Base-by-base conservation (phyloP, 2,888 invertebrate species). In the Agonopterix alstromeriana region DNA sequence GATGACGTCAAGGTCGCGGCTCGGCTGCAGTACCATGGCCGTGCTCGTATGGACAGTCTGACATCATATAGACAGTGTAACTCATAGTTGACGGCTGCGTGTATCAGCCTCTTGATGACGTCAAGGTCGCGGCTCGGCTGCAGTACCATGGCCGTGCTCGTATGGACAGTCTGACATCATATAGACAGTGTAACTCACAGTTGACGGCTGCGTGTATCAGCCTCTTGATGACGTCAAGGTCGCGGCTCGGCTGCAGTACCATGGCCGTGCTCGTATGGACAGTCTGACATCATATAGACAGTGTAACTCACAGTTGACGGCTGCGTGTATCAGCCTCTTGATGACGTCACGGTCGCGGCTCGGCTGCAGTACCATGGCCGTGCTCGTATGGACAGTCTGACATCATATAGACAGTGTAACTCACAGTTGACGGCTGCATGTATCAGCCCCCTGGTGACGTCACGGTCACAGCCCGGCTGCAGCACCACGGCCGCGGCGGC, bases 401-500 rank as follows among this genome's bases (percentile, higher is more conserved):
- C n/a, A n/a, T n/a, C n/a, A n/a, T n/a, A n/a, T n/a, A n/a, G n/a
- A n/a, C n/a, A n/a, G 8, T 41, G 10, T 2, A 17, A 52, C 65
- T 67, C 45, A 78, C 78, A 56, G 12, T 68, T 53, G 1, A 79
- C 66, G n/a, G 56, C 57, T 1, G 52, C 10, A 12, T 74, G 62
- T 40, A 79, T 70, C 8, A 61, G 51, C 2, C 66, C 63, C 10
- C 58, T 54, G 1, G 58, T 56, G 17, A 66, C 55, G 7, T 48
- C 8, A 0, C 47, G 45, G 0, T 58, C 54, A 7, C 27, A 3
- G 2, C 27, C 27, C 7, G 27, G 27, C 27, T 27, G 27, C 2
- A 53, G 40, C 8, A 73, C 63, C 1, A 78, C 60, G 0, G 67
- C 70, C 0, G 77, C 77, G 0, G 72, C 67, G 0, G 79, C 67